Conservation (phyloP, 1,140 invertebrate genomes). For the Tetramorium parvispinum region DNA sequence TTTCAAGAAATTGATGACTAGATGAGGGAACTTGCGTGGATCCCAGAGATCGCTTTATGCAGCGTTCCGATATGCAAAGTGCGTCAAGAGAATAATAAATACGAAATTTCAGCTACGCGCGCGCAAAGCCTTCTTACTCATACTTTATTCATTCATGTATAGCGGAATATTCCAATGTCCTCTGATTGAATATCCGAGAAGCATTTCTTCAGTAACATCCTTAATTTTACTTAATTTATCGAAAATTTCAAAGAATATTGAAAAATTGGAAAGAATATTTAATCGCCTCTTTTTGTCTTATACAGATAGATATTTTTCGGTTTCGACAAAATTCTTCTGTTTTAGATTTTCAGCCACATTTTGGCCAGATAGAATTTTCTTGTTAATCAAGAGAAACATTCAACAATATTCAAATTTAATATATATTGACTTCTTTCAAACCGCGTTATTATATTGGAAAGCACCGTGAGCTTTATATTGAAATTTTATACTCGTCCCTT, state of each 20-base stretch:
- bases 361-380: background rate
- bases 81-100: constrained; percentile 44
- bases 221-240: background rate
- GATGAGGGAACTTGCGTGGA: constrained; percentile 15
- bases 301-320: background rate
- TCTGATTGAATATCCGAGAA: constrained; percentile 21
- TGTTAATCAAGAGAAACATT: constrained; percentile 36
- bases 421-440: constrained; percentile 18
- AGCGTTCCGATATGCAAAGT: constrained; percentile 63
- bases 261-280: constrained; percentile 15
- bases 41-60: constrained; percentile 16
- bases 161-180: background rate
- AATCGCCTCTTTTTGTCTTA: background rate
- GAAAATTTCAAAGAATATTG: constrained; percentile 13
- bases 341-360: constrained; percentile 14
- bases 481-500: constrained; percentile 35
- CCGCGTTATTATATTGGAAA: background rate
- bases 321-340: background rate
- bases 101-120: constrained; percentile 53
- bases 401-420: constrained; percentile 42
- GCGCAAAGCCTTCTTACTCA: background rate
- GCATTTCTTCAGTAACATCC: background rate
- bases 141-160: constrained; percentile 23
- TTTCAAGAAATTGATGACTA: constrained; percentile 65
- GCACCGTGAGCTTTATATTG: background rate